These are phyloP conservation scores for Chloroclysta siterata DNA, from an alignment of 2,888 invertebrate species.

Conservation along the genomic window DNA sequence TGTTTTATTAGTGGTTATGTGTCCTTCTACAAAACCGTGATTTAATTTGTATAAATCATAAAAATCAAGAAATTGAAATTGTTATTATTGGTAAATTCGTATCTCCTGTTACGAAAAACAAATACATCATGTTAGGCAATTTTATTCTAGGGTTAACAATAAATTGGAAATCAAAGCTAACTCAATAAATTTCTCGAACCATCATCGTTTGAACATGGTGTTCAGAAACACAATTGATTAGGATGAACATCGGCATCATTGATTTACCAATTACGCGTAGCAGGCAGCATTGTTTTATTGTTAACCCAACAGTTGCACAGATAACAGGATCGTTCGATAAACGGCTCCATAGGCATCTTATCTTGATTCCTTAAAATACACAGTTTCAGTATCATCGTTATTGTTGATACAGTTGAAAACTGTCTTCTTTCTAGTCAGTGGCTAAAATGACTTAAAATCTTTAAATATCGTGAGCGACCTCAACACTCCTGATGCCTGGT, in stretches of 20 bases:
- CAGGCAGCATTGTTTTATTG: conserved; percentile 30
- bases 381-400: conserved; percentile 33
- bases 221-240: conserved; percentile 17
- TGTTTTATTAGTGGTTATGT: no score
- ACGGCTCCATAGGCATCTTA: conserved; percentile 22
- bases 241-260: conserved; percentile 20
- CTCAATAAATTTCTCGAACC: neutral
- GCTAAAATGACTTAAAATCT: no score
- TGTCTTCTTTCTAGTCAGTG: no score
- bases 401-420: conserved; percentile 16
- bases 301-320: conserved; percentile 29
- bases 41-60: neutral
- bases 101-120: neutral
- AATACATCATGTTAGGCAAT: neutral
- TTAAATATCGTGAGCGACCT: no score
- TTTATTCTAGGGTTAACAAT: neutral
- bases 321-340: conserved; percentile 32
- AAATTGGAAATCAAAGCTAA: neutral
- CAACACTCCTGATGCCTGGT: no score
- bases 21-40: no score
- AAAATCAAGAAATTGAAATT: neutral
- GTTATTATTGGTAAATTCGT: no score
- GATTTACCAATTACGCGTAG: conserved; percentile 26
- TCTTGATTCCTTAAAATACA: conserved; percentile 35
- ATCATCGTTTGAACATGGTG: neutral